Evolutionary conservation across 2,797 vertebrate genomes (phyloP), one percentile per base, ranked within the genome.

Genomic region (Sebastes goodei): DNA sequence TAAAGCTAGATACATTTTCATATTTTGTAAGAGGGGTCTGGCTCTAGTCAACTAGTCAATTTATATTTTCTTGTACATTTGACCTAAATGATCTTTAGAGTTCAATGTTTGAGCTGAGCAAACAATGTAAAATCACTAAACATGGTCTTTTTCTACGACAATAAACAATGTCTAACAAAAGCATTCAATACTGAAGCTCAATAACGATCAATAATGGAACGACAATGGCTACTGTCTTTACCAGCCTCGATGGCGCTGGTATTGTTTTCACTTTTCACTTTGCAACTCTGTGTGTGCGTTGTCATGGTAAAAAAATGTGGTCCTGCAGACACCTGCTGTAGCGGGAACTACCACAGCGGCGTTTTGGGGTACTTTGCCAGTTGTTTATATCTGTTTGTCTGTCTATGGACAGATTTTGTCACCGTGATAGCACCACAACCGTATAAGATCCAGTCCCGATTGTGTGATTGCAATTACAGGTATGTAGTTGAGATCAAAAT

Each of bases 71-170:
- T 62, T n/a, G 15, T 23, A 12, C 30, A 11, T 15, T 53, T 62
- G 14, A 82, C 21, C 30, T 20, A 10, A 56, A 67, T 20, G 5
- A 33, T 1, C 35, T 3, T 62, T 25, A 25, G 0, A 52, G 14
- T n/a, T 21, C 0, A 57, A 61, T n/a, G 21, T 66, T 46, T 70
- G 64, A 71, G 11, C 46, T 60, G 32, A 57, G 46, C 33, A 57
- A 70, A 74, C 35, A 27, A 23, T 60, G 9, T 21, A 30, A 35
- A 80, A 46, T 82, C 38, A 35, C 7, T 33, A 25, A 38, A 68
- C 2, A 15, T 23, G 0, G 4, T 30, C 35, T 59, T 63, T 76
- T 76, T 68, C 14, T 35, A 1, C 52, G 12, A 49, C 29, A 32
- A 35, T 62, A 21, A 52, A 59, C 14, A n/a, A 11, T 67, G 29